Evolutionary conservation across 2,888 invertebrate genomes (phyloP).

Genomic region (Campoletis raptor): DNA sequence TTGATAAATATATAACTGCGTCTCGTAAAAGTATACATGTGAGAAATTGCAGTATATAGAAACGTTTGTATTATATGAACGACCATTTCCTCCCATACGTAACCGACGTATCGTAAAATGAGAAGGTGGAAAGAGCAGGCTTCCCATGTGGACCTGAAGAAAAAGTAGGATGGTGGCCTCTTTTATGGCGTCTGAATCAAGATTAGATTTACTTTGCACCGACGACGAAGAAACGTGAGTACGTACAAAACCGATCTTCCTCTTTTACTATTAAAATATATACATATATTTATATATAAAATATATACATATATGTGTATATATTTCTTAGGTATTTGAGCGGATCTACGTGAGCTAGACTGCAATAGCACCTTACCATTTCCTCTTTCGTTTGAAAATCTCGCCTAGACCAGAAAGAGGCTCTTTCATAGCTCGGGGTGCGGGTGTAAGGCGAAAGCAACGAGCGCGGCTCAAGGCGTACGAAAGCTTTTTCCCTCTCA

Average conservation of each 20-base stretch:
- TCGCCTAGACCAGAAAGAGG: conserved; percentile 33
- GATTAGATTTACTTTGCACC: conserved; percentile 82
- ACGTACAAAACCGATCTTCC: conserved; percentile 9
- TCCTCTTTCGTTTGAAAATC: conserved; percentile 56
- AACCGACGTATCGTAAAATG: conserved; percentile 81
- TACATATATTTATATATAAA: not conserved
- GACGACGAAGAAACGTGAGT: conserved; percentile 70
- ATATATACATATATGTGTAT: conserved; percentile 7
- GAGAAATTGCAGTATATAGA: conserved; percentile 24
- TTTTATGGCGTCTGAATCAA: conserved; percentile 82
- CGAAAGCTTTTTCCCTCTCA: conserved; percentile 38
- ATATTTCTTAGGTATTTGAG: conserved; percentile 34
- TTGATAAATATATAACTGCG: not conserved
- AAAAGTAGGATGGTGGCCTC: conserved; percentile 56
- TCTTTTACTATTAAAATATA: not conserved
- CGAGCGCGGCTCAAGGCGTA: conserved; percentile 22
- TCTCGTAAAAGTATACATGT: not conserved
- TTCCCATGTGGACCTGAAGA: conserved; percentile 32
- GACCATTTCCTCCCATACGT: conserved; percentile 72
- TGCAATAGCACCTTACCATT: conserved; percentile 55
- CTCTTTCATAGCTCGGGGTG: conserved; percentile 39
- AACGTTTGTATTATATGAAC: conserved; percentile 52
- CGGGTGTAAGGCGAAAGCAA: conserved; percentile 33
- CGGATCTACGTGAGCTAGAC: conserved; percentile 23
- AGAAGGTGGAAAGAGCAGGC: conserved; percentile 75